Evolutionary conservation across 2,797 vertebrate genomes (phyloP).

Genomic region (Sphenopsis melanotis): DNA sequence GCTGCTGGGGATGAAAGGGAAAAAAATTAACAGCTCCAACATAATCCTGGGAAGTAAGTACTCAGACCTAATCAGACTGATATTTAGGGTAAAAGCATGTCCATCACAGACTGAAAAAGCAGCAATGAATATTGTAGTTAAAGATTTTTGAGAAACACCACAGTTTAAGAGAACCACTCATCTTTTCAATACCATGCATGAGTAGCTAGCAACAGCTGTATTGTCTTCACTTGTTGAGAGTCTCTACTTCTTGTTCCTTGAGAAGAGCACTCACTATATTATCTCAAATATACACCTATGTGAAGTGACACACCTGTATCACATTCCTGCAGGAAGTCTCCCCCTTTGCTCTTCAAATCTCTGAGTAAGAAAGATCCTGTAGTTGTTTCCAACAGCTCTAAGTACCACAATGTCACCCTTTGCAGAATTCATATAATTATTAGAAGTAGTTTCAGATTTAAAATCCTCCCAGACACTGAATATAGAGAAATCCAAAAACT

Average conservation of each 20-base stretch:
- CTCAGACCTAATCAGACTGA: neutral
- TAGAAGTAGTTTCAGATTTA: neutral
- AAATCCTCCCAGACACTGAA: neutral
- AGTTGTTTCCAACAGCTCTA: neutral
- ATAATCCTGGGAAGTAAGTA: neutral
- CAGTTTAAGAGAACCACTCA: neutral
- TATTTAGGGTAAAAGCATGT: neutral
- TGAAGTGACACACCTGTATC: neutral
- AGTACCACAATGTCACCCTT: neutral
- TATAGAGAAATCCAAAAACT: neutral
- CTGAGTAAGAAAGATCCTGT: neutral
- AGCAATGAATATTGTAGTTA: neutral
- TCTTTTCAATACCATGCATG: accelerated
- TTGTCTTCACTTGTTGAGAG: neutral
- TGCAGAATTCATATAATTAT: neutral
- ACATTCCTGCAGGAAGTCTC: neutral
- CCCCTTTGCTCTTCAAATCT: neutral
- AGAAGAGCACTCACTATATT: neutral
- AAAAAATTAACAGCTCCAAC: neutral
- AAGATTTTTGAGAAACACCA: neutral
- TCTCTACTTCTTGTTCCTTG: neutral
- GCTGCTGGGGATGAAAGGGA: neutral
- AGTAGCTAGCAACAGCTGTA: neutral
- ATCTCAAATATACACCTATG: accelerated
- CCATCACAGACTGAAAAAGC: neutral